Evolutionary conservation across 2,113 vertebrate genomes (phyloP).

Genomic region (Carettochelys insculpta): DNA sequence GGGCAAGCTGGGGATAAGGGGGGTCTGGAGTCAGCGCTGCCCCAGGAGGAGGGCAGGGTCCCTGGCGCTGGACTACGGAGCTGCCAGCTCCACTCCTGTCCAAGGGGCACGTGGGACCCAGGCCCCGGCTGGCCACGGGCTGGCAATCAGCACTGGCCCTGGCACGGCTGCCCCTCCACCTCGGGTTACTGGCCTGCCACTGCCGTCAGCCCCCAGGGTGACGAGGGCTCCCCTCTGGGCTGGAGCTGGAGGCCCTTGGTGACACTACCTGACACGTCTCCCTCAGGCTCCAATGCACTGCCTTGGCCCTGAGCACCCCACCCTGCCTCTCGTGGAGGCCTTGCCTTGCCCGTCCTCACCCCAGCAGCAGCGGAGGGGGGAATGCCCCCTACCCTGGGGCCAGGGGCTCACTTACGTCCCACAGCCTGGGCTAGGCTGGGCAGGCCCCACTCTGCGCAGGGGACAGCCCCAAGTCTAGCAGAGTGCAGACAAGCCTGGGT

Average conservation of each 20-base stretch:
- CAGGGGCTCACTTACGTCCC: neutral
- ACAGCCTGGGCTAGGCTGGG: neutral
- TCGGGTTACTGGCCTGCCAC: neutral
- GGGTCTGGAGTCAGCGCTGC: neutral
- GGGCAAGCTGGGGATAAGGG: neutral
- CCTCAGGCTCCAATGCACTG: too few species aligned
- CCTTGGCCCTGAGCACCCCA: neutral
- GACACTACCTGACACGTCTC: too few species aligned
- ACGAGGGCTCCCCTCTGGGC: neutral
- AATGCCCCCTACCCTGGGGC: neutral
- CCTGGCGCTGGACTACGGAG: neutral
- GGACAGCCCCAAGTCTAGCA: constrained; percentile 14
- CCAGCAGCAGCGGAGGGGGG: neutral
- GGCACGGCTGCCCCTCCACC: neutral
- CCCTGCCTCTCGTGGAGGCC: neutral
- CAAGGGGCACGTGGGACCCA: neutral
- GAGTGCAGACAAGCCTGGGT: neutral
- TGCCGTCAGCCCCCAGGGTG: neutral
- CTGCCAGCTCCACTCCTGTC: neutral
- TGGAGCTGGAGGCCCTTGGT: neutral
- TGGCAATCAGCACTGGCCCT: neutral
- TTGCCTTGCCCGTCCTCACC: neutral
- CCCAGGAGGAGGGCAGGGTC: neutral
- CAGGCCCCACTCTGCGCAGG: constrained; percentile 40
- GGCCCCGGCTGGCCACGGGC: too few species aligned